Percentiles rank a stretch among this genome's conserved stretches.
These are phyloP conservation scores for Sander vitreus DNA, from an alignment of 2,113 vertebrate genomes.

Conservation along the genomic window DNA sequence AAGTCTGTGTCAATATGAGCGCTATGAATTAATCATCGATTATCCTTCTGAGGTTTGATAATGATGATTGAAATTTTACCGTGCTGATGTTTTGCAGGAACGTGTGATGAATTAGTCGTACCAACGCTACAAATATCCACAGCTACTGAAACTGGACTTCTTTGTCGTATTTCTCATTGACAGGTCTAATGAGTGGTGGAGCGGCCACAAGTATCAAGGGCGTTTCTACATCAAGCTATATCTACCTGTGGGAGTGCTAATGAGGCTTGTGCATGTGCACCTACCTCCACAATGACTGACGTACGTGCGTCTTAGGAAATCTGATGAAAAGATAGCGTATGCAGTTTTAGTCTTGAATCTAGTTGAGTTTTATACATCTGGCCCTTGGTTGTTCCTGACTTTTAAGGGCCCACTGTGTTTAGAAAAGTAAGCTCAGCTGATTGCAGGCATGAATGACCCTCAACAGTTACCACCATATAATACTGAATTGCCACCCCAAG, in stretches of 20 bases:
- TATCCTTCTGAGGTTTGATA: neutral
- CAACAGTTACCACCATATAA: conserved; percentile 14
- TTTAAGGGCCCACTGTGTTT: conserved; percentile 16
- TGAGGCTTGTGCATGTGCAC: neutral
- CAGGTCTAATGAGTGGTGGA: neutral
- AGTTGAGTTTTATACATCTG: neutral
- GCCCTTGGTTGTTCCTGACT: conserved; percentile 7
- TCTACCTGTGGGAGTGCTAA: neutral
- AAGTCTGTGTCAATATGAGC: neutral
- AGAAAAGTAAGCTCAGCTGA: conserved; percentile 26
- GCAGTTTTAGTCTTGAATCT: neutral
- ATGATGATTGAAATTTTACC: neutral
- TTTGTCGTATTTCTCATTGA: neutral
- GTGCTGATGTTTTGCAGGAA: too few relatives aligned
- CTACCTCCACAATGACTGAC: neutral
- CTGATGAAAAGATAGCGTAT: too few relatives aligned
- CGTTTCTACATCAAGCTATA: neutral
- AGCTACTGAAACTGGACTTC: too few relatives aligned
- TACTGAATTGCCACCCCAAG: conserved; percentile 21
- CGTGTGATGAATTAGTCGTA: neutral
- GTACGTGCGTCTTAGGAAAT: neutral
- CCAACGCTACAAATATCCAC: neutral
- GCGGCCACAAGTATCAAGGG: neutral
- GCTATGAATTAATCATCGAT: neutral
- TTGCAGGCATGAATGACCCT: conserved; percentile 19